phyloP scores from a whole-genome alignment of 2,113 vertebrate species.

The Aspiorhynchus laticeps region DNA sequence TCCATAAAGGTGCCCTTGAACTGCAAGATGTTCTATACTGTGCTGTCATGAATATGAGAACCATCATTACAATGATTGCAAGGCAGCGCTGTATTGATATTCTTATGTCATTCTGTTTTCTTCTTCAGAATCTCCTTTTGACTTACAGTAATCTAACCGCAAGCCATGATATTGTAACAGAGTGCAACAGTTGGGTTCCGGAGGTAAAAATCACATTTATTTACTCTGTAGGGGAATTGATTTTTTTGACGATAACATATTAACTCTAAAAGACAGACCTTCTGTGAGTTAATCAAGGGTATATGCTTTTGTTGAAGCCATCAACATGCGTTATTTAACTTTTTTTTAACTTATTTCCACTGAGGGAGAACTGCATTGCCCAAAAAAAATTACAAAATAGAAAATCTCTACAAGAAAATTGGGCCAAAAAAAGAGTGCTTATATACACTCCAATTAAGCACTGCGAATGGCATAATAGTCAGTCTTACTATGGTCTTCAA shows the following conservation, averaged over 20 bases:
- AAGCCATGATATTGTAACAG: not conserved
- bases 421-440: too few relatives aligned
- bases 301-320: not conserved
- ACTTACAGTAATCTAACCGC: not conserved
- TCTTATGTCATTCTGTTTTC: not conserved
- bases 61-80: constrained; percentile 13
- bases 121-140: not conserved
- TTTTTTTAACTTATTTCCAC: too few relatives aligned
- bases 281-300: not conserved
- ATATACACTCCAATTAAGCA: too few relatives aligned
- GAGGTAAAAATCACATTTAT: not conserved
- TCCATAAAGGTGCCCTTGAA: constrained; percentile 18
- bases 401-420: too few relatives aligned
- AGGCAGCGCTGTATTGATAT: not conserved
- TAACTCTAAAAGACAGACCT: not conserved
- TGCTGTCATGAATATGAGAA: not conserved
- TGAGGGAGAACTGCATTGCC: too few relatives aligned
- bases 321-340: too few relatives aligned
- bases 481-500: too few relatives aligned
- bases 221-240: not conserved
- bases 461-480: too few relatives aligned
- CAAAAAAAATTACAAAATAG: too few relatives aligned
- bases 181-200: not conserved
- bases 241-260: too few relatives aligned
- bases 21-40: constrained; percentile 8